Evolutionary conservation across 1,140 invertebrate genomes (phyloP).

Genomic region (Rhynchophorus ferrugineus): DNA sequence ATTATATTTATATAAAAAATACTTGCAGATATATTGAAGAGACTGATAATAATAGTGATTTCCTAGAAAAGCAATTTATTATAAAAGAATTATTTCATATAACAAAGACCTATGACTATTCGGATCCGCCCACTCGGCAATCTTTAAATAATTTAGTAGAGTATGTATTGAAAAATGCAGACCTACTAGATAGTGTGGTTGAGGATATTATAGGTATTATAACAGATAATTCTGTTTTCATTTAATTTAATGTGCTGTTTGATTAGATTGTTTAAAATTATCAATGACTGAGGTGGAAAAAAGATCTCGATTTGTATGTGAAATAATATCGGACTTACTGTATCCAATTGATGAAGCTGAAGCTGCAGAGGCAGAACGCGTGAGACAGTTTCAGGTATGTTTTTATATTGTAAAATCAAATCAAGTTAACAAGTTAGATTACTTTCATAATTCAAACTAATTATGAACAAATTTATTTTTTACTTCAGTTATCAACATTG

Average conservation of each 20-base stretch:
- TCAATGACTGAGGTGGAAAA: slow-evolving; percentile 7
- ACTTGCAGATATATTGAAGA: neutral
- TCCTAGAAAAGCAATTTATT: slow-evolving; percentile 7
- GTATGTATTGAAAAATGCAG: neutral
- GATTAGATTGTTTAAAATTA: slow-evolving; percentile 4
- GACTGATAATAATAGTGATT: neutral
- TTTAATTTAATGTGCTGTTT: neutral
- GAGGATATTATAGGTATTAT: neutral
- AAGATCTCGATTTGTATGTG: slow-evolving; percentile 12
- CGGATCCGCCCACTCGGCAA: neutral
- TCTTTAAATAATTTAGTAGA: neutral
- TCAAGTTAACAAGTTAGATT: too few relatives aligned
- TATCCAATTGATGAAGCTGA: slow-evolving; percentile 13
- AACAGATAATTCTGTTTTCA: neutral
- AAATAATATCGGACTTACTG: slow-evolving; percentile 22
- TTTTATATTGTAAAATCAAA: too few relatives aligned
- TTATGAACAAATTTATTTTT: neutral
- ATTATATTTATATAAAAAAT: too few relatives aligned
- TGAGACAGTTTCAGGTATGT: slow-evolving; percentile 8
- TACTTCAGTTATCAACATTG: slow-evolving; percentile 6
- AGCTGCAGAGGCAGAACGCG: neutral
- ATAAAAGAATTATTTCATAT: slow-evolving; percentile 8
- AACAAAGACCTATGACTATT: neutral
- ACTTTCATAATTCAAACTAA: too few relatives aligned
- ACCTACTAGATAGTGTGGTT: neutral